Evolutionary conservation across 35 echinoderm and acorn worm genomes (phyloP), one percentile per base, ranked within the genome.

Genomic region (Ptychodera flava): DNA sequence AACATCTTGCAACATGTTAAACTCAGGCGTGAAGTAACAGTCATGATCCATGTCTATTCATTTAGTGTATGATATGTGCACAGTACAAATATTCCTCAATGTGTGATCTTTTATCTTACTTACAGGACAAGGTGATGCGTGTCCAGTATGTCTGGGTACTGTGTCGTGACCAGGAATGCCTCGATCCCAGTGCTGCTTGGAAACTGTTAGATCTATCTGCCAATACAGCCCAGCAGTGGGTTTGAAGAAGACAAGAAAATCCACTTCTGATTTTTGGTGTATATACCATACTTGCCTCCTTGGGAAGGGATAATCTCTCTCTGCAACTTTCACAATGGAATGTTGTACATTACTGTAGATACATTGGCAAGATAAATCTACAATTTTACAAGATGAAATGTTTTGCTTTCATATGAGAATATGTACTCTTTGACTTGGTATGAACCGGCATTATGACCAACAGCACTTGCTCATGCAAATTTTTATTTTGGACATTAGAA

Each of bases 61-160:
- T n/a, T n/a, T n/a, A n/a, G n/a, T n/a, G n/a, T n/a, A n/a, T n/a
- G n/a, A n/a, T n/a, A n/a, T n/a, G n/a, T n/a, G n/a, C n/a, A n/a
- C n/a, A n/a, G n/a, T n/a, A n/a, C n/a, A n/a, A n/a, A n/a, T n/a
- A n/a, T n/a, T n/a, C n/a, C n/a, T n/a, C n/a, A n/a, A n/a, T n/a
- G n/a, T n/a, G n/a, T n/a, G n/a, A n/a, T n/a, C n/a, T n/a, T n/a
- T n/a, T n/a, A n/a, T n/a, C n/a, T n/a, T n/a, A n/a, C n/a, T 80
- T 88, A 28, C 90, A 97, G 95, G 92, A 97, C 38, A 97, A 97
- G 79, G 95, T 97, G 16, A 87, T 97, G 90, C 78, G 95, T 36
- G 92, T 97, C 27, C 93, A 89, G 35, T 97, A 97, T 37, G 95
- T 97, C 15, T 97, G 95, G 95, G 95, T 93, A 31, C 78, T 97